Conservation (phyloP, 2,113 vertebrate genomes). For the Chiloscyllium plagiosum region DNA sequence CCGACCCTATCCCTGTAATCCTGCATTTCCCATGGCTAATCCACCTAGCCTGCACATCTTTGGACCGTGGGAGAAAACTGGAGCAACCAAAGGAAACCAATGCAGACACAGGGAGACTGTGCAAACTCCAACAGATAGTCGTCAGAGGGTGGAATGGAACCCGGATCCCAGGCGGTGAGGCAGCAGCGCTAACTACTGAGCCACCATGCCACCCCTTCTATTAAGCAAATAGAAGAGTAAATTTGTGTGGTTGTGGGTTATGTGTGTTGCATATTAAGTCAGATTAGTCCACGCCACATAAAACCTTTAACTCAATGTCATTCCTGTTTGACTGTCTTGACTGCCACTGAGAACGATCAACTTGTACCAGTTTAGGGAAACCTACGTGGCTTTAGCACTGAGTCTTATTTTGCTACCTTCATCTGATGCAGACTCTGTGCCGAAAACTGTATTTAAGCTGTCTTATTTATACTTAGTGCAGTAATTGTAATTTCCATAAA, state of each 20-base stretch:
- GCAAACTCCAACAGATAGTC: no score
- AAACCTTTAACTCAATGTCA: not conserved
- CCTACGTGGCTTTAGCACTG: not conserved
- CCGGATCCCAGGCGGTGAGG: no score
- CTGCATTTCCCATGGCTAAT: no score
- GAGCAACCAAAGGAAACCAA: no score
- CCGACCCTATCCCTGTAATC: no score
- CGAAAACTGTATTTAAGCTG: slow-evolving; percentile 14
- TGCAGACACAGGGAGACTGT: no score
- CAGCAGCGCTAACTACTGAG: no score
- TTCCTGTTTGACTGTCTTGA: not conserved
- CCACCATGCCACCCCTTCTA: no score
- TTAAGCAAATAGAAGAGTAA: no score
- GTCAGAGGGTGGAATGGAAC: no score
- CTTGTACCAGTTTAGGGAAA: not conserved
- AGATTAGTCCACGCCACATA: not conserved
- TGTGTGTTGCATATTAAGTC: not conserved
- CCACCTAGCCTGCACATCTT: no score
- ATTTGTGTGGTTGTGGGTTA: not conserved
- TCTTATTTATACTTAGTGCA: not conserved
- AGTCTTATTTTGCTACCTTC: not conserved
- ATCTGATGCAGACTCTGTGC: not conserved
- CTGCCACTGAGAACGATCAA: not conserved
- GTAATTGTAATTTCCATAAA: slow-evolving; percentile 34
- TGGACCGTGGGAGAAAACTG: no score